Evolutionary conservation across 2,888 invertebrate species (phyloP), one percentile per base, ranked within the genome.

Genomic region (Oasisia sp.): DNA sequence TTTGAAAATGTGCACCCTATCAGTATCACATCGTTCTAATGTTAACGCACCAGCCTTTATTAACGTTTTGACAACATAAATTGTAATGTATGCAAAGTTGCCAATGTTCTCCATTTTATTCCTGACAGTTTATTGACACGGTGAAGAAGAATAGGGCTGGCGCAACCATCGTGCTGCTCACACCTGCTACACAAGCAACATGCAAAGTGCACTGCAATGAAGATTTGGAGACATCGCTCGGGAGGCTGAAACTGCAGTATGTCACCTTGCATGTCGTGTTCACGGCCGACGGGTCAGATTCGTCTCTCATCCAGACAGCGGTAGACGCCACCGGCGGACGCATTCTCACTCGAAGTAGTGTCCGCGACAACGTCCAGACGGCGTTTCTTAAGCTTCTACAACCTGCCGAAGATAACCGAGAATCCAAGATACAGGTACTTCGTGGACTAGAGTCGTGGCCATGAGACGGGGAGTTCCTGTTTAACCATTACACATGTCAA

Each of bases 271-370:
- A 74, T n/a, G 74, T 27, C 74, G 74, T 74, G 74, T 74, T 74
- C 74, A 74, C 74, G 74, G 74, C 14, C 0, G 74, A 74, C 74
- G 74, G 74, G 27, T 0, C 74, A 27, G 74, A n/a, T 0, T 27
- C 27, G 4, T 27, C 74, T 74, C 14, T 27, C 74, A n/a, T 74
- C 14, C 90, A 91, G 58, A 92, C 92, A 32, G 56, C 93, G 0
- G 90, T 94, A 32, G 91, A 93, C 89, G 94, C 93, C 32, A 74
- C 74, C 0, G 14, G 27, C n/a, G 74, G 74, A 7, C 74, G 74
- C 27, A 74, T 27, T 74, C 74, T 74, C 27, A 74, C 7, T 27
- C 74, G 14, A 74, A 27, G 74, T 27, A 27, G 27, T 74, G 27
- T 74, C n/a, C 74, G 74, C 74, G 74, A 74, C 5, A 74, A 74